phyloP scores from a whole-genome alignment of 2,888 invertebrate genomes.

The Aelia acuminata region DNA sequence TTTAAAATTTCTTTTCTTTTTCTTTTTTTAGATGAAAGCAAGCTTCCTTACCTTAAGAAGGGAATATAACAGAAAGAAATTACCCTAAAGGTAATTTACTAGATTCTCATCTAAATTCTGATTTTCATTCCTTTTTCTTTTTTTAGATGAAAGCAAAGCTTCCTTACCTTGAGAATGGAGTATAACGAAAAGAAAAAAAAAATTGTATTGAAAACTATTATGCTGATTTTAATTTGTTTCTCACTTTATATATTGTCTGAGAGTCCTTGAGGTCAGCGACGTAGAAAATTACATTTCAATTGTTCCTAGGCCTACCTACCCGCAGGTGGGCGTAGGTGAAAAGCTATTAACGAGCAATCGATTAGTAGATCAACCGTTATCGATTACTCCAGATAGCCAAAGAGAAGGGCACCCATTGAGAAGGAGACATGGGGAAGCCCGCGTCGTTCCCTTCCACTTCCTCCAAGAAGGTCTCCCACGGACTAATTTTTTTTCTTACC shows the following conservation, averaged over 20 bases:
- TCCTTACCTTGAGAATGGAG: too few relatives aligned
- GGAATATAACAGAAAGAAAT: too few relatives aligned
- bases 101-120: too few relatives aligned
- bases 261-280: background rate
- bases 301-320: background rate
- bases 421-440: background rate
- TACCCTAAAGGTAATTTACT: too few relatives aligned
- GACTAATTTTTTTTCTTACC: slow-evolving; percentile 31
- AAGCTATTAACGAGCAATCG: slow-evolving; percentile 21
- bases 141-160: too few relatives aligned
- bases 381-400: background rate
- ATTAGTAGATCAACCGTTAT: background rate
- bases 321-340: slow-evolving; percentile 27
- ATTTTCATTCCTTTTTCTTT: too few relatives aligned
- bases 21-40: too few relatives aligned
- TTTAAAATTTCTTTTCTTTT: too few relatives aligned
- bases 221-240: too few relatives aligned
- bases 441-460: background rate
- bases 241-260: background rate
- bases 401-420: background rate
- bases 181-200: too few relatives aligned
- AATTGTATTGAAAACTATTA: too few relatives aligned
- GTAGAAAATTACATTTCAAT: background rate
- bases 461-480: slow-evolving; percentile 10
- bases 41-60: too few relatives aligned